Evolutionary conservation across 2,113 vertebrate species (phyloP), one percentile per base, ranked within the genome.

Genomic region (Corythornis vintsioides): DNA sequence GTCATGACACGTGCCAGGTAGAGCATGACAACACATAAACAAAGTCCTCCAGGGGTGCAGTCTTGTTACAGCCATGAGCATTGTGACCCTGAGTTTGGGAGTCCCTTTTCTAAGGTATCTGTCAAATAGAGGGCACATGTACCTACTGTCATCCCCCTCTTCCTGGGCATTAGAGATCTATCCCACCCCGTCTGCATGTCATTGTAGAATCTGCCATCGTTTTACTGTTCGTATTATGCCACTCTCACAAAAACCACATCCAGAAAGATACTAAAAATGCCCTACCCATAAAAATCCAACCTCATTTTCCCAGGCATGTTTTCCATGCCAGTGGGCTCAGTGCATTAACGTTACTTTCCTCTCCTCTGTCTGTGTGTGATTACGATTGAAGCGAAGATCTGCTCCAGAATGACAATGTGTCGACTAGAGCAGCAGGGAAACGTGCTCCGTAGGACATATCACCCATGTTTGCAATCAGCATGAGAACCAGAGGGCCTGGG

Each of bases 31-130:
- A 47, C 50, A 71, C 31, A 47, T 56, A 33, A 83, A 45, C 56
- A 33, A 83, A 61, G 66, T 29, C 52, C 60, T 74, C 28, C 13
- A 15, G 40, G 40, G 22, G 12, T 5, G 59, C 45, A 78, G 35
- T 33, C 45, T 38, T 59, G 38, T 3, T 67, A 45, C 70, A 63
- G 19, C 42, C 0, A 0, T 19, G 28, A 52, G 57, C 4, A 0
- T 40, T 11, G 0, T 16, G 70, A 55, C 22, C 42, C 28, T 33
- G 53, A 7, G 33, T 55, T 11, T 72, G 50, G 19, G 33, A 83
- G 11, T 47, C 13, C 6, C 19, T 65, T 31, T 31, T n/a, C 21
- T 50, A 35, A 71, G 63, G 20, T 15, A 16, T 72, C 89, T 48
- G 1, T 71, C 55, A 72, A 50, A 83, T 21, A 18, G 21, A 4